phyloP scores from a whole-genome alignment of 2,888 invertebrate species.

The Agonopterix subpropinquella region DNA sequence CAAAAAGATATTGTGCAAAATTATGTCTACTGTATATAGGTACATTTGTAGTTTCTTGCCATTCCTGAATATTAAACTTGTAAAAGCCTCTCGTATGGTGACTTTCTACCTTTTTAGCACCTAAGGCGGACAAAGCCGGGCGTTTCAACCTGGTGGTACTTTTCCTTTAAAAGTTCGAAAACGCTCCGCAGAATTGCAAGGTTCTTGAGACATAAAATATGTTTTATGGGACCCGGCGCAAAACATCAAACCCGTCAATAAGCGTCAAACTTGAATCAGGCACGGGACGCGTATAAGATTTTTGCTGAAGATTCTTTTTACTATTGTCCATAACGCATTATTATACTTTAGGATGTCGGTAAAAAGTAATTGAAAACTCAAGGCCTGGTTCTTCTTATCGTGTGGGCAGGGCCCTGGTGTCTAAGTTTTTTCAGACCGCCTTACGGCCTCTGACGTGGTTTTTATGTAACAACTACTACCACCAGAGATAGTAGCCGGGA shows the following conservation, averaged over 20 bases:
- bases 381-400: too few species aligned
- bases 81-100: conserved; percentile 25
- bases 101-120: conserved; percentile 63
- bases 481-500: too few species aligned
- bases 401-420: too few species aligned
- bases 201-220: conserved; percentile 61
- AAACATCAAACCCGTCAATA: conserved; percentile 63
- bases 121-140: conserved; percentile 46
- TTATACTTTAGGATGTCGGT: too few species aligned
- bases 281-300: conserved; percentile 32
- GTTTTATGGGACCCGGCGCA: conserved; percentile 60
- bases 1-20: too few species aligned
- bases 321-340: too few species aligned
- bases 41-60: neutral
- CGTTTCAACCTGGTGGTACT: conserved; percentile 47
- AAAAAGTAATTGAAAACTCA: too few species aligned
- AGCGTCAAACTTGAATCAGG: conserved; percentile 48
- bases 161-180: conserved; percentile 58
- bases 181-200: conserved; percentile 47
- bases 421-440: too few species aligned
- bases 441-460: too few species aligned
- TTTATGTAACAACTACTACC: too few species aligned
- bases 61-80: conserved; percentile 15
- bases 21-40: too few species aligned
- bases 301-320: conserved; percentile 13